phyloP scores from a whole-genome alignment of 2,888 invertebrate species.

The Rhodophaea formosa region DNA sequence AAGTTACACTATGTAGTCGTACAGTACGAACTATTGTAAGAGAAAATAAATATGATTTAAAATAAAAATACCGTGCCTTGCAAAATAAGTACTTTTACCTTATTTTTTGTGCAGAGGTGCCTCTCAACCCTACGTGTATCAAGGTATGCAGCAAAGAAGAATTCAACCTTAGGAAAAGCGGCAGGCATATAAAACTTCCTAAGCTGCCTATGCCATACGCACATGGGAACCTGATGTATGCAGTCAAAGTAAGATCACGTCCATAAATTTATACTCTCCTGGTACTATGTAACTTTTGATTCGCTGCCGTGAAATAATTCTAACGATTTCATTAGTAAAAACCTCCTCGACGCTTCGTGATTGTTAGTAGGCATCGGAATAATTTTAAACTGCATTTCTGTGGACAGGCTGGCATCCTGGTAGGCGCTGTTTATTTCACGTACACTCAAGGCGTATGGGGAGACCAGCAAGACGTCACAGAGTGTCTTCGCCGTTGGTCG shows the following conservation, averaged over 20 bases:
- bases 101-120: constrained; percentile 46
- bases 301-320: constrained; percentile 28
- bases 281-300: constrained; percentile 33
- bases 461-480: constrained; percentile 66
- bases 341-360: constrained; percentile 56
- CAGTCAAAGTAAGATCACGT: constrained; percentile 58
- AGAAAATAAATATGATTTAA: too few relatives aligned
- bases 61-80: too few relatives aligned
- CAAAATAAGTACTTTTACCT: neutral
- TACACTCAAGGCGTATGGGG: constrained; percentile 75
- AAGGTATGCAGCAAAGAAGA: constrained; percentile 69
- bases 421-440: constrained; percentile 69
- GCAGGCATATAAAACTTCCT: constrained; percentile 38
- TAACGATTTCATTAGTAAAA: constrained; percentile 21
- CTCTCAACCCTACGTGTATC: constrained; percentile 66
- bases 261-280: constrained; percentile 26
- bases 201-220: constrained; percentile 46
- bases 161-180: constrained; percentile 49
- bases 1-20: too few relatives aligned
- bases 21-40: too few relatives aligned
- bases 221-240: constrained; percentile 69
- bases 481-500: constrained; percentile 67
- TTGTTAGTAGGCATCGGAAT: constrained; percentile 47
- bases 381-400: constrained; percentile 29
- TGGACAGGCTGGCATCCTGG: constrained; percentile 67